Evolutionary conservation across 2,888 invertebrate species (phyloP), one percentile per base, ranked within the genome.

Genomic region (Pterostichus niger): DNA sequence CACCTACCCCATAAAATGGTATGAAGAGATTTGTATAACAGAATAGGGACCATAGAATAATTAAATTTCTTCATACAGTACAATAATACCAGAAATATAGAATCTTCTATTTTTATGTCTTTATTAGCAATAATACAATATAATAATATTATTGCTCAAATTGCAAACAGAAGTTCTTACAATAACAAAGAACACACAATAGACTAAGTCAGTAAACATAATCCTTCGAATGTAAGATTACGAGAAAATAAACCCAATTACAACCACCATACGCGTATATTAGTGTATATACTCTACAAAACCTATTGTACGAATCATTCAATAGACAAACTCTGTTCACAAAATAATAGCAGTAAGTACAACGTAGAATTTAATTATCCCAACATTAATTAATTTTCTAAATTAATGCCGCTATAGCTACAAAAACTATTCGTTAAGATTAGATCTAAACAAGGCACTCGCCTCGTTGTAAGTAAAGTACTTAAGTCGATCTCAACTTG

Each of bases 401-500:
- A 40, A 5, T 40, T 40, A 40, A 40, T 40, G 40, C 40, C 40
- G 40, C 40, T 40, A 7, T 40, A 54, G 33, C 68, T n/a, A 7
- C 31, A 68, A 68, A 68, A 68, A 35, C 35, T 40, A 13, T 13
- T 68, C 44, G 33, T 35, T 40, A 68, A 68, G 35, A 33, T 13
- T 7, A 10, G 68, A 44, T 40, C 13, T 9, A 35, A 40, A 68
- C 40, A 68, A 35, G 13, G 13, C 33, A 33, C 17, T 2, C 13
- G 13, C n/a, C n/a, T 9, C 10, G 15, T 54, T 68, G 24, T 35
- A 9, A 68, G 31, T 59, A 11, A 10, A 68, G 68, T 54, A 54
- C 54, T 15, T 7, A 54, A 54, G 5, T 54, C 10, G 54, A 2
- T 15, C 1, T 1, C 31, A 59, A 59, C 24, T 56, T 59, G 15